A percentile compares a stretch with the other conserved stretches of the same genome.
These are phyloP conservation scores for Fabriciana adippe DNA, from an alignment of 2,888 invertebrate species.

Conservation along the genomic window DNA sequence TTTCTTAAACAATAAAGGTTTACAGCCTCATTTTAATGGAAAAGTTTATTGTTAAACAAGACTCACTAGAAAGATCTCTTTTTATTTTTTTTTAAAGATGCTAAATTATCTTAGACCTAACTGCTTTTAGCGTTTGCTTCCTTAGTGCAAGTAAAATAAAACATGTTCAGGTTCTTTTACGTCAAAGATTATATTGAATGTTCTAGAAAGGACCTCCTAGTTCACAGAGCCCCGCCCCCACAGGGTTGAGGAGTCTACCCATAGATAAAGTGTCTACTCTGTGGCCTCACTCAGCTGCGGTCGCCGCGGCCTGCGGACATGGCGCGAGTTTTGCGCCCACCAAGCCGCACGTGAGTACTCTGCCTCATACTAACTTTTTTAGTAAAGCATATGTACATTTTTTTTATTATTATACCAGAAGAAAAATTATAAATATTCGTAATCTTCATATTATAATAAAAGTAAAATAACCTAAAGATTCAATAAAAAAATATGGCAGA, in stretches of 20 bases:
- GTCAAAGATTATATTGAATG: slow-evolving; percentile 9
- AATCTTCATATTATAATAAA: no score
- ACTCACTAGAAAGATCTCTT: no score
- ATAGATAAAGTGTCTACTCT: slow-evolving; percentile 29
- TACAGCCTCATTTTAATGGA: no score
- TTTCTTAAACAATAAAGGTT: no score
- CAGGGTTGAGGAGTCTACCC: slow-evolving; percentile 30
- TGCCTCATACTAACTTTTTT: slow-evolving; percentile 19
- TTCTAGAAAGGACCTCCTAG: slow-evolving; percentile 14
- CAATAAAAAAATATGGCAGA: no score
- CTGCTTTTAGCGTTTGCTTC: neutral
- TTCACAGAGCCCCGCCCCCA: slow-evolving; percentile 19
- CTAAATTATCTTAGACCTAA: neutral
- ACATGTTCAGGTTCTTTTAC: slow-evolving; percentile 1
- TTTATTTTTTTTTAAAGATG: no score
- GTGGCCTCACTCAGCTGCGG: slow-evolving; percentile 58
- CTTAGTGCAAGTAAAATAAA: slow-evolving; percentile 12
- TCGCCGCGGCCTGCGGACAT: slow-evolving; percentile 75
- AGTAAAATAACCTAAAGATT: no score
- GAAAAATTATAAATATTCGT: no score
- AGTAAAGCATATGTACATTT: neutral
- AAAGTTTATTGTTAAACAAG: no score
- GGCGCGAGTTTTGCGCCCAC: slow-evolving; percentile 72
- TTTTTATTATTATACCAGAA: neutral
- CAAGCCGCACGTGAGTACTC: slow-evolving; percentile 73